Evolutionary conservation across 2,888 invertebrate species (phyloP), one percentile per base, ranked within the genome.

Genomic region (Agriotes lineatus): DNA sequence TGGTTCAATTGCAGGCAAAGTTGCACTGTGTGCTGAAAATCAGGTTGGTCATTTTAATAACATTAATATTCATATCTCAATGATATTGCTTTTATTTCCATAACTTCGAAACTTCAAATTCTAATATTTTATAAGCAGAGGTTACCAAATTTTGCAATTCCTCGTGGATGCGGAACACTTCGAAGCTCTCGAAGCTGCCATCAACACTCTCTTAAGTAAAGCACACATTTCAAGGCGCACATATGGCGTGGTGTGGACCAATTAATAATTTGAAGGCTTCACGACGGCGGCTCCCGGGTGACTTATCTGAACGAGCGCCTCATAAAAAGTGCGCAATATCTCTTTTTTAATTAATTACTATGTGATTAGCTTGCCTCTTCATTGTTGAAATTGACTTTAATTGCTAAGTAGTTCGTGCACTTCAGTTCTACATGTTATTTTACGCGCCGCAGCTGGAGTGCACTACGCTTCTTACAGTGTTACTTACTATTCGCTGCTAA

Each of bases 331-430:
- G 63, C 58, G 62, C 57, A 63, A 64, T 68, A 63, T 60, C 59
- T 61, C 56, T 69, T 69, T 64, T 69, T 69, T 64, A 64, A 67
- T 60, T 69, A 64, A 69, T 60, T 66, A 66, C 62, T 70, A 63
- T 59, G 67, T 52, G 66, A 64, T 72, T 72, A 70, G 65, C 59
- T 67, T 68, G 62, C 42, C 50, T 58, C 63, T 70, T 64, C 63
- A 69, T 72, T 63, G 68, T 62, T 70, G 62, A 72, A 72, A 69
- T 61, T 67, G 65, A 69, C 59, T 62, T 70, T 70, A 72, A 72
- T 69, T 70, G 67, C 67, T 52, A 69, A 62, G 50, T 39, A 54
- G 61, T 42, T 62, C 35, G 52, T 52, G 52, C 52, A 52, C 52
- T 52, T 33, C 52, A 25, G 6, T 18, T 25, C 14, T 25, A 14